Base-by-base conservation (phyloP, 2,113 vertebrate genomes). In the Melanocharis versteri region DNA sequence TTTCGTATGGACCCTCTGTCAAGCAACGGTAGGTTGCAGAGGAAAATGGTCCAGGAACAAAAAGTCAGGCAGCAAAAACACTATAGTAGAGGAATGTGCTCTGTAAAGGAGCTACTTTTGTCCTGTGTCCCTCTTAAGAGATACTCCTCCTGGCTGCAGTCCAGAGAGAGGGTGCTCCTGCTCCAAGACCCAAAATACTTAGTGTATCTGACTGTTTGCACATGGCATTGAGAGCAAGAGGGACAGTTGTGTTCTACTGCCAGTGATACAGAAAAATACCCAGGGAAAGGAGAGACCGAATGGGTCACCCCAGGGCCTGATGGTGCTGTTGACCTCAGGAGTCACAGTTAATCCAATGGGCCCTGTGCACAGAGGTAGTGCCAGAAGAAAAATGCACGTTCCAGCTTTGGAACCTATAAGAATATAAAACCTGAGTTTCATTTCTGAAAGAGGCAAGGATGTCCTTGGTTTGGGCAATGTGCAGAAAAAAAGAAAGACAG, bases 201-300 rank as follows among this genome's bases (percentile, higher is more conserved):
- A 57, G 20, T 30, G 26, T 66, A 11, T 68, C 23, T 71, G 35
- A 68, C 8, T 11, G 76, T 83, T 68, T 72, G 48, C 45, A 21
- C 61, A 39, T 4, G 22, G 18, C 33, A 33, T 19, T 35, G 45
- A 42, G 18, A 64, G 12, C 27, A 83, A 58, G 47, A 62, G 33
- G 21, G 20, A 58, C 5, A 23, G 20, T 42, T 24, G 30, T 68
- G 17, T 58, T 71, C 18, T 47, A 39, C 23, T 83, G 53, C 18
- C 73, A 28, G 26, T 19, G 33, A 31, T 53, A 44, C 11, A 69
- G 33, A 77, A 54, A 47, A 66, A 57, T 42, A 45, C 9, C 22
- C 3, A 53, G 33, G 28, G 37, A 78, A 35, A 44, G 31, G 31
- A 71, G 23, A 5, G 3, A 27, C 6, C 0, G 0, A 71, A 76